These are phyloP conservation scores for Ceratina japonica DNA, from an alignment of 1,140 invertebrate genomes.

Conservation along the genomic window DNA sequence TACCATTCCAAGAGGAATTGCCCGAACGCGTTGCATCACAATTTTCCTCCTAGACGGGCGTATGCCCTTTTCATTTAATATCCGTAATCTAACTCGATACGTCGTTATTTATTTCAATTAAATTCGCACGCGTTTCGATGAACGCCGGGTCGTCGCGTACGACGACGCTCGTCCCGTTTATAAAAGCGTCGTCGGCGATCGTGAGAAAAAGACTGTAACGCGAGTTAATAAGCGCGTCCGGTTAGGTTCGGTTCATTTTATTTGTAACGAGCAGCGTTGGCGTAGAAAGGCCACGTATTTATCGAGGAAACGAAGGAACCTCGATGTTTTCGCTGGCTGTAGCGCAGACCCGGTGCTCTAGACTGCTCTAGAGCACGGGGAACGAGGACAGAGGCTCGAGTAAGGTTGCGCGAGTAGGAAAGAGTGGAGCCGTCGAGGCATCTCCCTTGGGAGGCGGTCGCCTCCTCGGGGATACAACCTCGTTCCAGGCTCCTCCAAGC, in stretches of 20 bases:
- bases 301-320: conserved; percentile 51
- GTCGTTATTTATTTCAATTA: too few relatives aligned
- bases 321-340: conserved; percentile 53
- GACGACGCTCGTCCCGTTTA: too few relatives aligned
- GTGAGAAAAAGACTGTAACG: too few relatives aligned
- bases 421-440: conserved; percentile 32
- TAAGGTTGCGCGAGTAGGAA: background rate
- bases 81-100: too few relatives aligned
- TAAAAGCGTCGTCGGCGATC: too few relatives aligned
- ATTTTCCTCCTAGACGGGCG: too few relatives aligned
- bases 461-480: conserved; percentile 65
- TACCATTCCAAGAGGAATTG: conserved; percentile 44
- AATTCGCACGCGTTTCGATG: too few relatives aligned
- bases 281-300: conserved; percentile 39
- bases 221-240: conserved; percentile 5
- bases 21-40: background rate
- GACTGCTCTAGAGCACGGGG: background rate
- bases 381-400: background rate
- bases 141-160: too few relatives aligned
- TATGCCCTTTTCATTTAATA: too few relatives aligned
- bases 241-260: conserved; percentile 30
- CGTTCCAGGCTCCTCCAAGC: conserved; percentile 63
- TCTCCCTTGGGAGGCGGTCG: conserved; percentile 49
- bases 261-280: conserved; percentile 35
- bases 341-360: background rate